A percentile compares a stretch with the other conserved stretches of the same genome.
Evolutionary conservation across 2,888 invertebrate species (phyloP).

Genomic region (Heteropelma amictum): DNA sequence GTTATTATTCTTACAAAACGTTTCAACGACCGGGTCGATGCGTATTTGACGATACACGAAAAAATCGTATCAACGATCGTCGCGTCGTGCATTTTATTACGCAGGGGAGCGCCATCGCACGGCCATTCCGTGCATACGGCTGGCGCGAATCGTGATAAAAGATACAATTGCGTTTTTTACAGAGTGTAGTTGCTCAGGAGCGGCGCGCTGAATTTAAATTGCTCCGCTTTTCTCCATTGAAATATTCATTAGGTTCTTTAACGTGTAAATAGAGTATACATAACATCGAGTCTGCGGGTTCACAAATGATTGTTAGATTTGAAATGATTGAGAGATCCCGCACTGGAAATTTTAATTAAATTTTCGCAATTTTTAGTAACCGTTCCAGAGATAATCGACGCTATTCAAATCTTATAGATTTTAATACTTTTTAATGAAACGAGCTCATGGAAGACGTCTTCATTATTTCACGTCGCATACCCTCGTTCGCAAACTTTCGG

Average conservation of each 20-base stretch:
- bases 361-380: no score
- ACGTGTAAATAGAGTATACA: conserved; percentile 16
- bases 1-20: no score
- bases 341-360: conserved; percentile 12
- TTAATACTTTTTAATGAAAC: no score
- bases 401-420: no score
- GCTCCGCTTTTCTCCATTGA: conserved; percentile 32
- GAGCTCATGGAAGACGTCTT: no score
- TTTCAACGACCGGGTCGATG: no score
- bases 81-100: no score
- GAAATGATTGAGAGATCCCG: conserved; percentile 19
- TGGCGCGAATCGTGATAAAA: background rate
- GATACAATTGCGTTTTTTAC: conserved; percentile 3
- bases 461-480: no score
- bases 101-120: background rate
- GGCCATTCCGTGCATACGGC: background rate
- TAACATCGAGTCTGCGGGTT: background rate
- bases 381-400: no score
- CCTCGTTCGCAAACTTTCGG: no score
- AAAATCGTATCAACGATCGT: no score
- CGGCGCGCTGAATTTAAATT: conserved; percentile 46
- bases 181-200: conserved; percentile 16
- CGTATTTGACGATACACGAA: no score
- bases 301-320: background rate
- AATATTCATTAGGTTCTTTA: conserved; percentile 47